Evolutionary conservation across 2,113 vertebrate genomes (phyloP).

Genomic region (Urocitellus parryii): DNA sequence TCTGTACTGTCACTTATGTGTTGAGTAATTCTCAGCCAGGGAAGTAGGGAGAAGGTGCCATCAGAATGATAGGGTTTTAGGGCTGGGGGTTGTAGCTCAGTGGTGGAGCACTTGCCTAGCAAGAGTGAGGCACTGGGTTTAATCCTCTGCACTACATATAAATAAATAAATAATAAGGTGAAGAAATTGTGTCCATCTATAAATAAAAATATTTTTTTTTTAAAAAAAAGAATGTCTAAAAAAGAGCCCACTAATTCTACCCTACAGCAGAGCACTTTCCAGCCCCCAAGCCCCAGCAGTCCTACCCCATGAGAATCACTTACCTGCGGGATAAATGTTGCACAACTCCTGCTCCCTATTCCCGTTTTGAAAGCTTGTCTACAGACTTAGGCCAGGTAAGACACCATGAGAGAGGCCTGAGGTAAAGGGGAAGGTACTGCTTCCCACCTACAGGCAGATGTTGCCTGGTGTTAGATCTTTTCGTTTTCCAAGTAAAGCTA

Average conservation of each 20-base stretch:
- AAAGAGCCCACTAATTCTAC: neutral
- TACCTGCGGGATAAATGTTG: neutral
- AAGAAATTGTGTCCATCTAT: too few species aligned
- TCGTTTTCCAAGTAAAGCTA: neutral
- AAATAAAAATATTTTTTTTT: too few species aligned
- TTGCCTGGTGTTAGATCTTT: neutral
- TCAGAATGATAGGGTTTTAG: neutral
- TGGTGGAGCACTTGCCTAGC: too few species aligned
- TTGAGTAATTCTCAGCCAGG: neutral
- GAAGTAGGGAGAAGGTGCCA: neutral
- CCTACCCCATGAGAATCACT: neutral
- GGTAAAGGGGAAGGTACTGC: neutral
- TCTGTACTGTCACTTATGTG: neutral
- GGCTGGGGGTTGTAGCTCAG: too few species aligned
- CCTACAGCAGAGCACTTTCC: too few species aligned
- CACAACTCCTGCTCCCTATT: neutral
- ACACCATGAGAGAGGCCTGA: neutral
- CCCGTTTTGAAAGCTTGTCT: neutral
- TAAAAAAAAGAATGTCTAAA: neutral
- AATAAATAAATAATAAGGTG: too few species aligned
- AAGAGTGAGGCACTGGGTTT: too few species aligned
- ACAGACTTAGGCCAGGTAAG: neutral
- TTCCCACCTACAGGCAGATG: too few species aligned
- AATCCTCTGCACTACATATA: too few species aligned
- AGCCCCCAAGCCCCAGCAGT: fast-evolving